Percentiles rank a stretch among this genome's conserved stretches.
These are phyloP conservation scores for Reinhardtius hippoglossoides DNA, from an alignment of 2,113 vertebrate genomes.

Conservation along the genomic window DNA sequence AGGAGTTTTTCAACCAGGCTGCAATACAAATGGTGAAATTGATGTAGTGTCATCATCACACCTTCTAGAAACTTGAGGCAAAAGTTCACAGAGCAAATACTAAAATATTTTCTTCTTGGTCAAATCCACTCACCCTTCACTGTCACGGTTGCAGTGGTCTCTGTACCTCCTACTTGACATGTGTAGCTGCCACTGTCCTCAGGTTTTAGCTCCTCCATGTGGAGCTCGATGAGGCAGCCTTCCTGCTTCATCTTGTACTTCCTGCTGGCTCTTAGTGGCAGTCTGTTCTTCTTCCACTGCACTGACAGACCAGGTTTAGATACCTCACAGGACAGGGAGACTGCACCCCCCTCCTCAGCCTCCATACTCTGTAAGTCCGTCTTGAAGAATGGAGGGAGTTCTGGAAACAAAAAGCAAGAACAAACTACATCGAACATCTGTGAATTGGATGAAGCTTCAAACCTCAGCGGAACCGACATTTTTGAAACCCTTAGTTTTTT, in stretches of 20 bases:
- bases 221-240: not conserved
- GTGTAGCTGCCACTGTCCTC: slow-evolving; percentile 25
- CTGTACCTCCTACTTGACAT: slow-evolving; percentile 27
- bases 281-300: slow-evolving; percentile 9
- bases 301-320: slow-evolving; percentile 10
- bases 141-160: slow-evolving; percentile 44
- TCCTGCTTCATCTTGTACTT: slow-evolving; percentile 8
- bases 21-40: no score
- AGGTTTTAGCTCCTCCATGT: slow-evolving; percentile 2
- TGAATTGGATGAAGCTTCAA: not conserved
- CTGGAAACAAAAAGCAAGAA: not conserved
- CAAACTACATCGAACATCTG: not conserved
- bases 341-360: slow-evolving; percentile 6
- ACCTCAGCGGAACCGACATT: not conserved
- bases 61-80: not conserved
- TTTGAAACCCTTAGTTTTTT: not conserved
- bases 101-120: no score
- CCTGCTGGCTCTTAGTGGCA: slow-evolving; percentile 3
- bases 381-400: slow-evolving; percentile 1
- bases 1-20: no score
- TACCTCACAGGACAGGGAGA: slow-evolving; percentile 10
- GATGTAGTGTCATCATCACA: no score
- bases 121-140: slow-evolving; percentile 47
- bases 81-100: no score
- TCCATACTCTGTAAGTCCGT: not conserved